Evolutionary conservation across 23 tunicate genomes (phyloP), one percentile per base, ranked within the genome.

Genomic region (Diplosoma virens): DNA sequence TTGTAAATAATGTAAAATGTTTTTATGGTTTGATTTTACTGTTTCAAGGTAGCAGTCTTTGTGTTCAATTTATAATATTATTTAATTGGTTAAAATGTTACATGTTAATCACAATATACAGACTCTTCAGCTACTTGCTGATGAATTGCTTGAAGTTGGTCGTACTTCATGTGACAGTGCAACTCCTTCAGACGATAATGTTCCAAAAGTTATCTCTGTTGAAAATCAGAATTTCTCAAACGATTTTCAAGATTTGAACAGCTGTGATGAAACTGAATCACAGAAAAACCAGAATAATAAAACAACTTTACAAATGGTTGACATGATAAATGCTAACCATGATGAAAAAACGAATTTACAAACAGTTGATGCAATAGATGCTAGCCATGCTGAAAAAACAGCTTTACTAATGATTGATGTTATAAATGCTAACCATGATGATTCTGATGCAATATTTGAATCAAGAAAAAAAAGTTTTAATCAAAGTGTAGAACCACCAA

Each of bases 71-170:
- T 16, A 46, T 46, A 14, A 46, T 14, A 16, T 14, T 14, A 17
- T 46, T 46, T 46, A 17, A 46, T 14, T 14, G 17, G 17, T 46
- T 14, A 46, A 46, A 46, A 46, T 14, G 53, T 17, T 46, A 17
- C 53, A 14, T 14, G 53, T 46, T 14, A 16, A 46, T 46, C 53
- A 46, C 17, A 46, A 46, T 16, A 14, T 69, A 14, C 54, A 69
- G 21, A 24, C 29, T 69, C 14, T 69, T n/a, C 54, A 69, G 36
- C 23, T 7, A 3, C 14, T 69, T 2, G 54, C 54, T 69, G 75
- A 69, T 29, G 69, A 61, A 9, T n/a, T 61, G n/a, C 69, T 61
- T 3, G 69, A 29, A 4, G 6, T 61, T 34, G 35, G 69, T 61
- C 69, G 69, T 18, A 5, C 69, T 18, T 29, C 69, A 5, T 14